Evolutionary conservation across 2,113 vertebrate species (phyloP).

Genomic region (Syrrhaptes paradoxus): DNA sequence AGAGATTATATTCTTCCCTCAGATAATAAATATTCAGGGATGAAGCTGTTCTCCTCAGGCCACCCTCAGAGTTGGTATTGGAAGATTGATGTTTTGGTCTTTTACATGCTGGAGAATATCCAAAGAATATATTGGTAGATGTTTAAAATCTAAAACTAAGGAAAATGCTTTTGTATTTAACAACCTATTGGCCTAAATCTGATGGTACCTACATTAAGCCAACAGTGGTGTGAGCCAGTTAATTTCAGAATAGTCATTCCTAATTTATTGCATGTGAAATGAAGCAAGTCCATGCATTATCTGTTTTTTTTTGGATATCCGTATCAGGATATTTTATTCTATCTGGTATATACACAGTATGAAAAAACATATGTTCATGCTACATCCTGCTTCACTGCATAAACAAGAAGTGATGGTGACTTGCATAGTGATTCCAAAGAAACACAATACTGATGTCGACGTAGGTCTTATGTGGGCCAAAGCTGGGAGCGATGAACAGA

Average conservation of each 20-base stretch:
- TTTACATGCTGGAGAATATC: background rate
- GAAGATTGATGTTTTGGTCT: background rate
- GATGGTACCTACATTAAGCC: background rate
- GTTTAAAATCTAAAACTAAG: background rate
- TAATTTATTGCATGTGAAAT: background rate
- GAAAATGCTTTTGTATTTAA: background rate
- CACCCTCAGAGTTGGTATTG: background rate
- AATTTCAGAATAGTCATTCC: background rate
- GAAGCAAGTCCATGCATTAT: accelerated
- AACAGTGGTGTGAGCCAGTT: background rate
- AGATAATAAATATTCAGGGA: background rate
- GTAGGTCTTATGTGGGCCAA: background rate
- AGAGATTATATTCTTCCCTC: background rate
- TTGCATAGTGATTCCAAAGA: background rate
- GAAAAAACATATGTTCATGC: background rate
- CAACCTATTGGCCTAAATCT: background rate
- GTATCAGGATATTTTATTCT: background rate
- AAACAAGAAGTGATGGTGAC: background rate
- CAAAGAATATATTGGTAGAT: background rate
- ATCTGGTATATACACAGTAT: background rate
- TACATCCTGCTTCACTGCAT: background rate
- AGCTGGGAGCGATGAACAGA: background rate
- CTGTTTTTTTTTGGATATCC: background rate
- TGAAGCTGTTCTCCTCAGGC: background rate
- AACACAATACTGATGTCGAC: background rate